Conservation (phyloP, 2,113 vertebrate genomes). For the Rhodinocichla rosea region DNA sequence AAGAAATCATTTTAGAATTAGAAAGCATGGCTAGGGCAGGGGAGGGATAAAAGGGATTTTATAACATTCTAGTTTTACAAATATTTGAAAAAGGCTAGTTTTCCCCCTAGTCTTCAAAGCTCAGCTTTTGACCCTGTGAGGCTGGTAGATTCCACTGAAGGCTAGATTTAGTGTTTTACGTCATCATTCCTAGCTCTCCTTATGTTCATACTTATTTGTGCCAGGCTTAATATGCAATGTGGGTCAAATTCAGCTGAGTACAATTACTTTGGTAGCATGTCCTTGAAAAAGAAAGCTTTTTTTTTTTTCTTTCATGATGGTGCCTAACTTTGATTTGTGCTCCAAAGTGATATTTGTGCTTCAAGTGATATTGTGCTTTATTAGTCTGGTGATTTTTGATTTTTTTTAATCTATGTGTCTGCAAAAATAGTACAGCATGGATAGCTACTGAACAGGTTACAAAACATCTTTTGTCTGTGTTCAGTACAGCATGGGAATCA, state of each 20-base stretch:
- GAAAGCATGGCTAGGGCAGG: not conserved
- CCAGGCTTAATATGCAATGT: not conserved
- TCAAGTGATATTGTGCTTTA: not conserved
- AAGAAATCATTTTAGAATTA: not conserved
- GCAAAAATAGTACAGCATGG: not conserved
- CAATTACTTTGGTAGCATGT: not conserved
- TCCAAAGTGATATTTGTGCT: too few species aligned
- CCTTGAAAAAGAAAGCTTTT: rapidly evolving
- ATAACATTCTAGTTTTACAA: not conserved
- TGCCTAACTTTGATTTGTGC: not conserved
- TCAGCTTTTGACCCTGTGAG: not conserved
- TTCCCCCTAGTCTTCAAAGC: not conserved
- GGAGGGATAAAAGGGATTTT: not conserved
- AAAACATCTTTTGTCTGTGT: not conserved
- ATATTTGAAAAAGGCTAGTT: not conserved
- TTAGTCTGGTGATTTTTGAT: not conserved
- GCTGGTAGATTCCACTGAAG: not conserved
- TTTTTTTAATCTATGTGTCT: not conserved
- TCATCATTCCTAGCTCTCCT: not conserved
- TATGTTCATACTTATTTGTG: slow-evolving; percentile 21
- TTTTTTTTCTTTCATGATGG: not conserved
- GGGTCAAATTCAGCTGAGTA: not conserved
- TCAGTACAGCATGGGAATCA: not conserved
- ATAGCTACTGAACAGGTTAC: not conserved
- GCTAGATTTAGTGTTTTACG: not conserved